Evolutionary conservation across 2,888 invertebrate species (phyloP).

Genomic region (Machimus rusticus): DNA sequence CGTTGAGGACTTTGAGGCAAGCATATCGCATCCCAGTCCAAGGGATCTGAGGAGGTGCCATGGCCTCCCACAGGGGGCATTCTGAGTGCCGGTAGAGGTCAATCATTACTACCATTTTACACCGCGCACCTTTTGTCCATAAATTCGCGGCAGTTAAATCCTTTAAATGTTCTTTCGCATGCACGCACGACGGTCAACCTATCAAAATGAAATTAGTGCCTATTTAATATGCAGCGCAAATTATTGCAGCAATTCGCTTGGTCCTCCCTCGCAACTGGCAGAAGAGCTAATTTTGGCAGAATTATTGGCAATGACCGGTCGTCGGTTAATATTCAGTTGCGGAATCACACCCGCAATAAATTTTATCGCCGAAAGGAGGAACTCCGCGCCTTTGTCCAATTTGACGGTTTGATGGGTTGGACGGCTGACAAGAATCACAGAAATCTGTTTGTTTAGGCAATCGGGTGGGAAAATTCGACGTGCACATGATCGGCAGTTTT

Average conservation of each 20-base stretch:
- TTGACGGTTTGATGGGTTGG: background rate
- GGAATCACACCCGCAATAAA: background rate
- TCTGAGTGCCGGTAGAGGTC: slow-evolving; percentile 71
- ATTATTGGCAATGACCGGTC: background rate
- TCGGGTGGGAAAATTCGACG: background rate
- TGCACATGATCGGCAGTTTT: background rate
- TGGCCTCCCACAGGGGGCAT: slow-evolving; percentile 69
- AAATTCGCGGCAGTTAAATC: background rate
- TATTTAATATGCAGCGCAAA: background rate
- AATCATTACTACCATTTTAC: slow-evolving; percentile 66
- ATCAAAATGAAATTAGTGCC: background rate
- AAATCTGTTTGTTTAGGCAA: slow-evolving; percentile 3
- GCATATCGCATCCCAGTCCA: slow-evolving; percentile 87
- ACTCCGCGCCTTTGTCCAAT: background rate
- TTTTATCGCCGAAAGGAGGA: background rate
- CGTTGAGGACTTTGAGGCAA: slow-evolving; percentile 81
- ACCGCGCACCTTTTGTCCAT: background rate
- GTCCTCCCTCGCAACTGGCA: background rate
- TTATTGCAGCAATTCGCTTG: background rate
- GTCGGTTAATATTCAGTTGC: background rate
- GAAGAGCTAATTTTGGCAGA: background rate
- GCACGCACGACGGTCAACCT: background rate
- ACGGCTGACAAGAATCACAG: slow-evolving; percentile 32
- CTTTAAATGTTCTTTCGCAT: background rate
- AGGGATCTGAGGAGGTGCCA: slow-evolving; percentile 66